These are phyloP conservation scores for Scytalopus superciliaris DNA, from an alignment of 2,113 vertebrate species.

Conservation along the genomic window DNA sequence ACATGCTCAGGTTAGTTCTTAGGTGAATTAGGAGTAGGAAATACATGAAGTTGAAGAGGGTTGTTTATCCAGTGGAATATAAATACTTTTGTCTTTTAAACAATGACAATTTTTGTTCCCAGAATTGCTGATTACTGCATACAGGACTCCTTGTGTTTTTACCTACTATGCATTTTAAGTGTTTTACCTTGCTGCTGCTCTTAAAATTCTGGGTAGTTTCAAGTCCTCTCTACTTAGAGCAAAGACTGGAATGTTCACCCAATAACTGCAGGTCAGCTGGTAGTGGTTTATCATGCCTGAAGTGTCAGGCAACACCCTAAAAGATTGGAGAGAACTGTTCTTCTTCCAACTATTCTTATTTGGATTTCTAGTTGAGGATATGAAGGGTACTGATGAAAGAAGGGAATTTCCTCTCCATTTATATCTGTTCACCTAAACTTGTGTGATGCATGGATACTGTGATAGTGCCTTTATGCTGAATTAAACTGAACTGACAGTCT, in stretches of 20 bases:
- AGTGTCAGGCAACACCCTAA: not conserved
- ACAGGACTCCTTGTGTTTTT: not conserved
- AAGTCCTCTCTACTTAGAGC: not conserved
- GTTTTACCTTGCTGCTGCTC: not conserved
- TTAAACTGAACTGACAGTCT: not conserved
- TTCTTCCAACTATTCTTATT: not conserved
- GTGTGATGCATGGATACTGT: accelerated
- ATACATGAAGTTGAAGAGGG: not conserved
- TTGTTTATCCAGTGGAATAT: not conserved
- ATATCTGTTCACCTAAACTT: not conserved
- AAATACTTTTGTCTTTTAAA: not conserved
- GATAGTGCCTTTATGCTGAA: not conserved
- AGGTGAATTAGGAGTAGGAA: not conserved
- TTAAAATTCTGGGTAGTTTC: not conserved
- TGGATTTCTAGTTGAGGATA: not conserved
- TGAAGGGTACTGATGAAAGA: not conserved
- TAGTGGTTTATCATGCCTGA: not conserved
- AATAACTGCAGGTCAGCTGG: not conserved
- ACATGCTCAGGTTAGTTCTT: not conserved
- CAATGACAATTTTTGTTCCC: not conserved
- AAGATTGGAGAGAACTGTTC: not conserved
- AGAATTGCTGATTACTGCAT: not conserved
- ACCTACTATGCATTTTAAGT: not conserved
- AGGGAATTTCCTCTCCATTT: not conserved
- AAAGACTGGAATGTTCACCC: not conserved